These are phyloP conservation scores for Micrasema minimum DNA, from an alignment of 1,140 invertebrate species.

Conservation along the genomic window DNA sequence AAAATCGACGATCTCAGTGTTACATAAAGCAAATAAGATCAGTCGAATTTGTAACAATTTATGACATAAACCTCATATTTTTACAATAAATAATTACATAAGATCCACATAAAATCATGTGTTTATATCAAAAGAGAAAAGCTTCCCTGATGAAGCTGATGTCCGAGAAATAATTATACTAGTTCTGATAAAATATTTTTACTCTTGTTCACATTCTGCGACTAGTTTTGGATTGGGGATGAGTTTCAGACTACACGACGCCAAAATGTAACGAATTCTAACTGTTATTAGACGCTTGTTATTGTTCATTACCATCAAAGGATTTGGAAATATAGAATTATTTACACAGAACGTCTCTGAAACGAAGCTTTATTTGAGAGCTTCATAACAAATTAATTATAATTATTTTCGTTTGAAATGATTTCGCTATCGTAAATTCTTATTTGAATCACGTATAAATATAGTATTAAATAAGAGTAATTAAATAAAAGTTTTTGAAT, in stretches of 20 bases:
- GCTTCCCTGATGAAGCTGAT: background rate
- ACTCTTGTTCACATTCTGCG: too few relatives aligned
- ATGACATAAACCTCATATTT: background rate
- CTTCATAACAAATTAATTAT: too few relatives aligned
- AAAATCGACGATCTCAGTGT: too few relatives aligned
- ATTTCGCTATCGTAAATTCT: too few relatives aligned
- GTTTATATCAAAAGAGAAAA: background rate
- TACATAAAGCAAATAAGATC: constrained; percentile 8
- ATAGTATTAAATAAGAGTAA: too few relatives aligned
- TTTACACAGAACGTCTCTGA: too few relatives aligned
- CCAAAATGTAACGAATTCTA: constrained; percentile 22
- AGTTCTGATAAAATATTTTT: too few relatives aligned
- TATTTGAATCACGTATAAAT: too few relatives aligned
- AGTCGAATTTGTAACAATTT: constrained; percentile 22
- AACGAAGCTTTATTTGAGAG: too few relatives aligned
- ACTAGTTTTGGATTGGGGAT: background rate
- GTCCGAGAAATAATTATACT: background rate
- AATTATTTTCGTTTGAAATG: too few relatives aligned
- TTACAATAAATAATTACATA: background rate
- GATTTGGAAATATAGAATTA: too few relatives aligned
- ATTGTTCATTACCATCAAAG: constrained; percentile 17
- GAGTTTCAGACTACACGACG: constrained; percentile 28
- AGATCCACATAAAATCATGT: background rate
- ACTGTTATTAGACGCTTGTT: constrained; percentile 26
- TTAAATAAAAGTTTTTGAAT: too few relatives aligned